phyloP scores from a whole-genome alignment of 1,140 invertebrate genomes.

The Mactra quadrangularis region DNA sequence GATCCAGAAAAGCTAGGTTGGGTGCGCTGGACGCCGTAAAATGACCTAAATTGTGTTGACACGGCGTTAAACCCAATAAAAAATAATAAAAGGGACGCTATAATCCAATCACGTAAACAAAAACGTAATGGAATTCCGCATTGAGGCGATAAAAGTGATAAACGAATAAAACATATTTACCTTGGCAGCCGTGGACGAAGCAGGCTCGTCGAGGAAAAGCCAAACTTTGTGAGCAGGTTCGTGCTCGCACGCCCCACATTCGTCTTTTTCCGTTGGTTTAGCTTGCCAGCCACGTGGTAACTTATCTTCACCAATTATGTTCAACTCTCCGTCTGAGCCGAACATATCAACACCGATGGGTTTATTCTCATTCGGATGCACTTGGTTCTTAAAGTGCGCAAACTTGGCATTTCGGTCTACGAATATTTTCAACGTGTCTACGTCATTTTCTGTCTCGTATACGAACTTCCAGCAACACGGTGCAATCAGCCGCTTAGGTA shows the following conservation, averaged over 20 bases:
- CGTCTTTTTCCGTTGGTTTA: not conserved
- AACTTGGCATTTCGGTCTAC: not conserved
- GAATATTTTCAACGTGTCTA: constrained; percentile 1
- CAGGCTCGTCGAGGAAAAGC: constrained; percentile 33
- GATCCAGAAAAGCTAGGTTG: no score
- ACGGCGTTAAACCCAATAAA: no score
- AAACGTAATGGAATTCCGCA: no score
- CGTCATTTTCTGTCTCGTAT: not conserved
- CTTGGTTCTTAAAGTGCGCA: not conserved
- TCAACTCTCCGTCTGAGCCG: no score
- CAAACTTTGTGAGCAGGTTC: not conserved
- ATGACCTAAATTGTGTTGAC: no score
- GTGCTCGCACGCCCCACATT: no score
- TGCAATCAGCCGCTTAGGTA: constrained; percentile 8
- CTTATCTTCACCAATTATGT: no score
- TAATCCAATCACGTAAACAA: no score
- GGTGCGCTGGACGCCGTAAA: no score
- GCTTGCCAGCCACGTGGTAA: not conserved
- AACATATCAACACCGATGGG: not conserved
- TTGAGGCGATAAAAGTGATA: no score
- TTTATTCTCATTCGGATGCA: not conserved
- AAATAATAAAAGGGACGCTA: no score
- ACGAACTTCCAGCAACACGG: constrained; percentile 46
- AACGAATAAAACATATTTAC: constrained; percentile 1
- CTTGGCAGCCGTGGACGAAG: constrained; percentile 12